Evolutionary conservation across 2,888 invertebrate species (phyloP).

Genomic region (Pycnomerus fuliginosus): DNA sequence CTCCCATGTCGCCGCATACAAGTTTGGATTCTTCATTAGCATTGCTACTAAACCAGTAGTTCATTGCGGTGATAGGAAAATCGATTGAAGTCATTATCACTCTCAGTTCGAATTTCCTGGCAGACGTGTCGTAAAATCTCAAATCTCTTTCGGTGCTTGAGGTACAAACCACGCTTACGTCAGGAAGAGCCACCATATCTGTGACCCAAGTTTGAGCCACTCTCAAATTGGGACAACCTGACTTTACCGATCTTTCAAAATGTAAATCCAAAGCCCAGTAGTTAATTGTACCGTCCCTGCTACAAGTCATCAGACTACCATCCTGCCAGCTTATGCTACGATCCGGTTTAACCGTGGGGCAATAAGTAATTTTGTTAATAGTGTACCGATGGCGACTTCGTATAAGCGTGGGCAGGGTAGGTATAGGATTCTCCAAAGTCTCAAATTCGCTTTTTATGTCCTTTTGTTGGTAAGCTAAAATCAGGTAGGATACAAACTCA

Average conservation of each 20-base stretch:
- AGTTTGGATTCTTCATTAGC: slow-evolving; percentile 62
- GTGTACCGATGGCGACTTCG: slow-evolving; percentile 70
- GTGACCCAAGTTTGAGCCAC: slow-evolving; percentile 70
- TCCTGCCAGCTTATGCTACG: slow-evolving; percentile 60
- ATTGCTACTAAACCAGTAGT: slow-evolving; percentile 63
- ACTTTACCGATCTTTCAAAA: slow-evolving; percentile 62
- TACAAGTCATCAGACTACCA: slow-evolving; percentile 73
- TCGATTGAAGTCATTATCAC: slow-evolving; percentile 69
- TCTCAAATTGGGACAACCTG: slow-evolving; percentile 62
- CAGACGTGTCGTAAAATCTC: slow-evolving; percentile 77
- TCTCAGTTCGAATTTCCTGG: slow-evolving; percentile 70
- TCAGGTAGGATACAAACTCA: slow-evolving; percentile 74
- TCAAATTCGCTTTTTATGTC: slow-evolving; percentile 64
- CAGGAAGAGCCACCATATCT: slow-evolving; percentile 71
- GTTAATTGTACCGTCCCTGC: slow-evolving; percentile 74
- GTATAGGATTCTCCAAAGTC: slow-evolving; percentile 64
- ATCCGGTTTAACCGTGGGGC: slow-evolving; percentile 60
- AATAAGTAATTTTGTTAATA: slow-evolving; percentile 64
- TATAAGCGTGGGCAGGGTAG: slow-evolving; percentile 58
- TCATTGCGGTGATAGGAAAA: slow-evolving; percentile 57
- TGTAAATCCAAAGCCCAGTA: slow-evolving; percentile 75
- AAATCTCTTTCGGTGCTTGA: slow-evolving; percentile 77
- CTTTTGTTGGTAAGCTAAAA: slow-evolving; percentile 70
- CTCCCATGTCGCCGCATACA: slow-evolving; percentile 73
- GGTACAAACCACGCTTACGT: slow-evolving; percentile 74